A percentile compares a stretch with the other conserved stretches of the same genome.
These are phyloP conservation scores for Simalia tracyae DNA, from an alignment of 2,797 vertebrate species.

Conservation along the genomic window DNA sequence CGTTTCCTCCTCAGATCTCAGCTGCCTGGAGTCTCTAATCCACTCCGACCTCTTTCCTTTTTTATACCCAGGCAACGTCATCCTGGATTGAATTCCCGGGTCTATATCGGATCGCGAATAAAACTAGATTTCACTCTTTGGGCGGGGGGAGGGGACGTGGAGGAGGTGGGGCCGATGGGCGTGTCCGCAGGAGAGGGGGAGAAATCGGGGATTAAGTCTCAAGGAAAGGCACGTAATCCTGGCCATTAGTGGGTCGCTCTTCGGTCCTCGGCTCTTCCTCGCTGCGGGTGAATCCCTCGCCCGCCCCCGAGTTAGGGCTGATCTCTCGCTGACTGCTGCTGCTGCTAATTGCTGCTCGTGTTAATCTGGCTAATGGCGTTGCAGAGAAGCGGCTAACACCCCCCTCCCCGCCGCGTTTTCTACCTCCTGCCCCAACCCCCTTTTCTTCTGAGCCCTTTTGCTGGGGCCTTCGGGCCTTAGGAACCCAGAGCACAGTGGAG, in stretches of 20 bases:
- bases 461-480: not conserved
- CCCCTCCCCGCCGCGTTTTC: slow-evolving; percentile 59
- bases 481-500: not conserved
- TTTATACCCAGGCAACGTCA: slow-evolving; percentile 96
- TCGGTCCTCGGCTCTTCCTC: slow-evolving; percentile 36
- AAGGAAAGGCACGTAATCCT: slow-evolving; percentile 93
- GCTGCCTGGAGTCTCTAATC: slow-evolving; percentile 72
- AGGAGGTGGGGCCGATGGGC: not conserved
- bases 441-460: not conserved
- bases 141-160: slow-evolving; percentile 1
- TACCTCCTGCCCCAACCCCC: slow-evolving; percentile 45
- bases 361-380: slow-evolving; percentile 87
- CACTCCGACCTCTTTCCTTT: slow-evolving; percentile 75
- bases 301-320: slow-evolving; percentile 44
- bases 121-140: slow-evolving; percentile 70
- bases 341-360: slow-evolving; percentile 76
- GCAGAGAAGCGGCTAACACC: slow-evolving; percentile 68
- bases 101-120: slow-evolving; percentile 79
- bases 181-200: not conserved
- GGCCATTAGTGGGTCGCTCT: slow-evolving; percentile 74
- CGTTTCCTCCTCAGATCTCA: slow-evolving; percentile 62
- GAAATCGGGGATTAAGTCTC: slow-evolving; percentile 81
- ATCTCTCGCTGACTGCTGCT: slow-evolving; percentile 36
- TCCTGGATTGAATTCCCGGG: slow-evolving; percentile 76
- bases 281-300: not conserved